phyloP scores from a whole-genome alignment of 2,797 vertebrate genomes.

The Sebastes oblongus region DNA sequence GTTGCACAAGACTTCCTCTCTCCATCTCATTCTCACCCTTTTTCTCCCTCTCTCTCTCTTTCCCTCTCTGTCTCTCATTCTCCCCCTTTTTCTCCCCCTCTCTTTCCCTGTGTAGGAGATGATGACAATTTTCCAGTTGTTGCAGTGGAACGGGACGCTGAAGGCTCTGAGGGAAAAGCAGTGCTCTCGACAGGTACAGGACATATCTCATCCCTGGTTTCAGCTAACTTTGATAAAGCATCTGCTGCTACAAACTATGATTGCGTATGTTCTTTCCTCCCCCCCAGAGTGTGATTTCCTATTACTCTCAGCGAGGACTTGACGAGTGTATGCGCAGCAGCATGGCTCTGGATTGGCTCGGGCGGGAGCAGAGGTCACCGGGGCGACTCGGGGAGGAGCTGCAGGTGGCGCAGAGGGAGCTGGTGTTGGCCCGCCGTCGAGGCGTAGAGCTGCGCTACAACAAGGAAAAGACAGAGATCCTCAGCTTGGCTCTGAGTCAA shows the following conservation, averaged over 20 bases:
- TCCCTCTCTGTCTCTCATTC: neutral
- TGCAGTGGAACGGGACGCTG: constrained; percentile 93
- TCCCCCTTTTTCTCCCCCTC: neutral
- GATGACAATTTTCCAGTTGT: constrained; percentile 93
- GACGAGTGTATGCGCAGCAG: constrained; percentile 90
- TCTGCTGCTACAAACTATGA: neutral
- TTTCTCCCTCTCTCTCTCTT: neutral
- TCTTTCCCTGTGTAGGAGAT: constrained; percentile 82
- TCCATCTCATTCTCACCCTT: neutral
- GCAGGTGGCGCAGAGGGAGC: constrained; percentile 84
- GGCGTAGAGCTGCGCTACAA: constrained; percentile 91
- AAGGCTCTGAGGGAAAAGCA: constrained; percentile 88
- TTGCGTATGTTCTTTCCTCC: constrained; percentile 1
- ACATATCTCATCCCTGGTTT: neutral
- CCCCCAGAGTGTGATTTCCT: constrained; percentile 89
- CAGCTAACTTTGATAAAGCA: neutral
- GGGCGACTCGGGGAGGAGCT: constrained; percentile 88
- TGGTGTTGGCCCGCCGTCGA: constrained; percentile 85
- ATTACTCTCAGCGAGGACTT: constrained; percentile 88
- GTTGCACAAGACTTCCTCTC: neutral
- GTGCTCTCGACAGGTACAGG: constrained; percentile 88
- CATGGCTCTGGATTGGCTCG: constrained; percentile 94
- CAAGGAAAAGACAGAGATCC: constrained; percentile 93
- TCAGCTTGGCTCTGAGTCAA: constrained; percentile 89
- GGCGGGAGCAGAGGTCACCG: constrained; percentile 84